Evolutionary conservation across 2,113 vertebrate genomes (phyloP).

Genomic region (Ameiurus melas): DNA sequence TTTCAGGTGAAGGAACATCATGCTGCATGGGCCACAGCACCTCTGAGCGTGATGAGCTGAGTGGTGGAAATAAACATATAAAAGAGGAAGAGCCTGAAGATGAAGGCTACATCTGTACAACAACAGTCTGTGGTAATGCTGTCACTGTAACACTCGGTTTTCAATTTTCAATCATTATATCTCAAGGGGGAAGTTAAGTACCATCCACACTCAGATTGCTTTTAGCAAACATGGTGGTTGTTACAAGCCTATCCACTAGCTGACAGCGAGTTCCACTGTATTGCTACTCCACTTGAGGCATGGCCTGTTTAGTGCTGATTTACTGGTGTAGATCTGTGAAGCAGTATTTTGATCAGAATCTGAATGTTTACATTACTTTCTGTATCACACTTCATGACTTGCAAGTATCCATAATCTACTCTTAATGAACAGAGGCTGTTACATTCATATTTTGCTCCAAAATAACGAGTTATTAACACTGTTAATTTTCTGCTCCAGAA

Average conservation of each 20-base stretch:
- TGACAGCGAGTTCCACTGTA: too few species aligned
- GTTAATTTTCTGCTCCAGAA: background rate
- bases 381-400: background rate
- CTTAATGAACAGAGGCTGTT: background rate
- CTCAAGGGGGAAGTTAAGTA: too few species aligned
- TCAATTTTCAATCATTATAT: background rate
- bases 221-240: too few species aligned
- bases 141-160: background rate
- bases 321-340: background rate
- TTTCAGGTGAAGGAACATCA: slow-evolving; percentile 1
- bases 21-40: background rate
- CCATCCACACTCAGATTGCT: too few species aligned
- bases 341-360: too few species aligned
- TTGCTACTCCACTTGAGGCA: too few species aligned
- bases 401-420: background rate
- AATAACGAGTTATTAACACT: background rate
- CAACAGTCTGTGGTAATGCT: background rate
- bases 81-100: background rate
- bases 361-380: background rate
- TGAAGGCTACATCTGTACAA: background rate
- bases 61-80: background rate
- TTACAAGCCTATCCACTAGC: too few species aligned
- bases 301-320: background rate
- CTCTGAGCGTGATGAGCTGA: background rate
- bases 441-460: background rate